phyloP scores from a whole-genome alignment of 2,797 vertebrate species.

The Vespertilio murinus region DNA sequence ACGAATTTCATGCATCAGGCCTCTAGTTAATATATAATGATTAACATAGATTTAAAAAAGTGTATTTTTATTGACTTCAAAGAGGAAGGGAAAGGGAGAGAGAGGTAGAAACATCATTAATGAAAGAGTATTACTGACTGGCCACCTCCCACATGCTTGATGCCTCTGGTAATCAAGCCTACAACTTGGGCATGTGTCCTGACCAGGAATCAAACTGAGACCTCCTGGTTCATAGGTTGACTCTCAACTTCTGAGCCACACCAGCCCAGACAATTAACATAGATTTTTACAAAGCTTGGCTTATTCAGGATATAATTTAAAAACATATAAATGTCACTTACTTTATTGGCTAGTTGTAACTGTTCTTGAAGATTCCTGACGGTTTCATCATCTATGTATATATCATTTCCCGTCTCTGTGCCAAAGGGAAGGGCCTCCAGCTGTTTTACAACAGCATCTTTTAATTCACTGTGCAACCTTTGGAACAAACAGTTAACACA shows the following conservation, averaged over 20 bases:
- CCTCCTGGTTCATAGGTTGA: too few relatives aligned
- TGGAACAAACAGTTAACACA: conserved; percentile 55
- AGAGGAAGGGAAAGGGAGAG: too few relatives aligned
- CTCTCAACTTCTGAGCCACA: too few relatives aligned
- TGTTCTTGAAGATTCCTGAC: conserved; percentile 92
- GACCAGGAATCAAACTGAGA: too few relatives aligned
- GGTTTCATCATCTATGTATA: conserved; percentile 83
- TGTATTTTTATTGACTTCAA: too few relatives aligned
- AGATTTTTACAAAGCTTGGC: not conserved
- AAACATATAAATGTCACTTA: conserved; percentile 76
- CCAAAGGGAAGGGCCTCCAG: conserved; percentile 85
- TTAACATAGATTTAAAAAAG: not conserved
- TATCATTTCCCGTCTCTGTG: conserved; percentile 75
- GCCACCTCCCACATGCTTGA: too few relatives aligned
- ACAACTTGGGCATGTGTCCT: too few relatives aligned
- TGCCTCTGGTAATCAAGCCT: too few relatives aligned
- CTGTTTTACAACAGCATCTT: conserved; percentile 89
- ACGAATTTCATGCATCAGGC: too few relatives aligned
- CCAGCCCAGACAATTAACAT: not conserved
- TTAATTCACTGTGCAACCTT: conserved; percentile 92
- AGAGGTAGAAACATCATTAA: too few relatives aligned
- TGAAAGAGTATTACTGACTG: too few relatives aligned
- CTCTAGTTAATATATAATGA: conserved; percentile 1
- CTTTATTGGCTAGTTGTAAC: conserved; percentile 89
- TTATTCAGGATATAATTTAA: conserved; percentile 8